phyloP scores from a whole-genome alignment of 2,888 invertebrate genomes.

The Drosophila testacea region DNA sequence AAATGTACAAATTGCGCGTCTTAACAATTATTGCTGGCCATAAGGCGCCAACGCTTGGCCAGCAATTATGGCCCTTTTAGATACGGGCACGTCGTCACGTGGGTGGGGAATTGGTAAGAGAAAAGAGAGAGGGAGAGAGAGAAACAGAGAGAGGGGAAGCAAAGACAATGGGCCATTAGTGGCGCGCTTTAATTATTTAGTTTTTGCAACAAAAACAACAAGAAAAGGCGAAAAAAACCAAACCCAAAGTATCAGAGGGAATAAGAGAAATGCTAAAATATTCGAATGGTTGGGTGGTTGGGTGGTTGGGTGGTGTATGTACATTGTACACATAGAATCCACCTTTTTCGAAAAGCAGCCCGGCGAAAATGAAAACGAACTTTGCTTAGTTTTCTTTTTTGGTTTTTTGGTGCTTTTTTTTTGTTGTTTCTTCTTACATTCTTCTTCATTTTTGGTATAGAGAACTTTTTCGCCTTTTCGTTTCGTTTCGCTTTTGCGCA shows the following conservation, averaged over 20 bases:
- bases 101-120: constrained; percentile 1
- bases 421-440: constrained; percentile 21
- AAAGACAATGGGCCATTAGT: constrained; percentile 80
- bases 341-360: constrained; percentile 26
- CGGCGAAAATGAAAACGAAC: constrained; percentile 70
- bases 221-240: constrained; percentile 20
- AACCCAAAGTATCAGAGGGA: constrained; percentile 20
- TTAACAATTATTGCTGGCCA: constrained; percentile 77
- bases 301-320: constrained; percentile 25
- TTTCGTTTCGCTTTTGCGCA: constrained; percentile 77
- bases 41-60: constrained; percentile 61
- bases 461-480: constrained; percentile 59
- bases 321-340: constrained; percentile 36
- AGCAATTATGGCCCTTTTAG: constrained; percentile 72
- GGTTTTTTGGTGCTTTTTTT: background rate
- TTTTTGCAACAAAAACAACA: constrained; percentile 53
- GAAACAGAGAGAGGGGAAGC: constrained; percentile 7
- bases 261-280: constrained; percentile 47
- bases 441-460: constrained; percentile 47
- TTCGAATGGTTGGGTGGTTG: constrained; percentile 20
- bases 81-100: constrained; percentile 28
- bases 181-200: constrained; percentile 79
- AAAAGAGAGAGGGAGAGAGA: constrained; percentile 14
- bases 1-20: constrained; percentile 81
- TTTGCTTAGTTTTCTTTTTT: constrained; percentile 51